Evolutionary conservation across 2,888 invertebrate species (phyloP).

Genomic region (Serrognathus titanus): DNA sequence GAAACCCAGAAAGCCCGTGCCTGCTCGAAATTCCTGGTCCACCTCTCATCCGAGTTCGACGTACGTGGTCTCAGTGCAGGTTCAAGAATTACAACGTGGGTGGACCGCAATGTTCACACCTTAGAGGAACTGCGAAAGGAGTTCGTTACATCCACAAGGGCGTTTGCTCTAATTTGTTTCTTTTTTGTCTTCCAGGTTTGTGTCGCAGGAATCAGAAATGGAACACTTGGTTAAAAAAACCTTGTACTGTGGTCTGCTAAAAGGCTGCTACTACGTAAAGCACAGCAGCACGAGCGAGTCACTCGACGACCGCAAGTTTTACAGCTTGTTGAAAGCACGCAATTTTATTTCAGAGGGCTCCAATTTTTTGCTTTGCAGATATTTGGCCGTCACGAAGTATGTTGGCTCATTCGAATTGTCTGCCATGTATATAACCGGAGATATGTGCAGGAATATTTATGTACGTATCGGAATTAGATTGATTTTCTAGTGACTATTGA

Average conservation of each 20-base stretch:
- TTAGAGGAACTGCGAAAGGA: conserved; percentile 62
- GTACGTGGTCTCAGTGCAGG: conserved; percentile 55
- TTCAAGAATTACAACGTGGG: conserved; percentile 58
- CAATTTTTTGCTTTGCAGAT: conserved; percentile 59
- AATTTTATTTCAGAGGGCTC: conserved; percentile 61
- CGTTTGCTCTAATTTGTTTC: not conserved
- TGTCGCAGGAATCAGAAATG: not conserved
- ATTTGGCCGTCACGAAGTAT: conserved; percentile 55
- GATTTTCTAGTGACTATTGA: not conserved
- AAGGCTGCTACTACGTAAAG: conserved; percentile 55
- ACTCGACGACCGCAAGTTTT: conserved; percentile 51
- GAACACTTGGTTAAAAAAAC: conserved; percentile 45
- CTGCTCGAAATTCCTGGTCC: conserved; percentile 56
- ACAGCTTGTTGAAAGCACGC: conserved; percentile 51
- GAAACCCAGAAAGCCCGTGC: conserved; percentile 50
- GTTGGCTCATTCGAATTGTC: conserved; percentile 56
- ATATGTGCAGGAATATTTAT: conserved; percentile 58
- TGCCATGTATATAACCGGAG: conserved; percentile 58
- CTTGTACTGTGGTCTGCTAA: conserved; percentile 55
- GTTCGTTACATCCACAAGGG: conserved; percentile 21
- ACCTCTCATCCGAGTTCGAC: conserved; percentile 59
- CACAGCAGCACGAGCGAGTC: conserved; percentile 50
- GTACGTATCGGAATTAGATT: conserved; percentile 46
- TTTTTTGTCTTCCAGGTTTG: conserved; percentile 5
- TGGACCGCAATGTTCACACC: conserved; percentile 59